A percentile compares a stretch with the other conserved stretches of the same genome.
These are phyloP conservation scores for Myotis yumanensis DNA, from an alignment of 2,113 vertebrate genomes.

Conservation along the genomic window DNA sequence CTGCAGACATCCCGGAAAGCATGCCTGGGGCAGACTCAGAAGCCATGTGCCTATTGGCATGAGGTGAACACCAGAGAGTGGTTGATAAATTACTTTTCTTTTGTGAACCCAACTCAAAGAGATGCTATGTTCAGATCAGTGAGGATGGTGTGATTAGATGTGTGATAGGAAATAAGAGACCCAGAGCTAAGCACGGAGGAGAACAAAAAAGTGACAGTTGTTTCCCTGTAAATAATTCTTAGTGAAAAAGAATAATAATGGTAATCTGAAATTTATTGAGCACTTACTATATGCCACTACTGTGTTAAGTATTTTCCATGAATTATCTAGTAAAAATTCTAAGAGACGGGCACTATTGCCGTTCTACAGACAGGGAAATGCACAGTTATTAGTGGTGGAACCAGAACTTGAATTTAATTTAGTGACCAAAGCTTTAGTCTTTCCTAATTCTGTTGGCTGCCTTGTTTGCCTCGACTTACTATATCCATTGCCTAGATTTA, in stretches of 20 bases:
- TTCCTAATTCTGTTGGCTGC: neutral
- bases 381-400: neutral
- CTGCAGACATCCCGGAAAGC: neutral
- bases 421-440: neutral
- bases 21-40: neutral
- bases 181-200: neutral
- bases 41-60: neutral
- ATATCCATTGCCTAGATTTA: neutral
- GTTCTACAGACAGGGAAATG: neutral
- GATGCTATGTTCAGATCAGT: constrained; percentile 40
- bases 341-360: neutral
- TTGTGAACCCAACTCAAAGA: constrained; percentile 13
- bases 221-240: constrained; percentile 37
- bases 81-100: constrained; percentile 32
- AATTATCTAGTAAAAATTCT: constrained; percentile 15
- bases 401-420: constrained; percentile 20
- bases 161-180: neutral
- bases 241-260: neutral
- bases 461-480: neutral
- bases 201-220: constrained; percentile 6
- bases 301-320: neutral
- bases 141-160: neutral
- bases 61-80: neutral
- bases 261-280: constrained; percentile 9
- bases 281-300: neutral